Evolutionary conservation across 2,797 vertebrate species (phyloP).

Genomic region (Bucorvus abyssinicus): DNA sequence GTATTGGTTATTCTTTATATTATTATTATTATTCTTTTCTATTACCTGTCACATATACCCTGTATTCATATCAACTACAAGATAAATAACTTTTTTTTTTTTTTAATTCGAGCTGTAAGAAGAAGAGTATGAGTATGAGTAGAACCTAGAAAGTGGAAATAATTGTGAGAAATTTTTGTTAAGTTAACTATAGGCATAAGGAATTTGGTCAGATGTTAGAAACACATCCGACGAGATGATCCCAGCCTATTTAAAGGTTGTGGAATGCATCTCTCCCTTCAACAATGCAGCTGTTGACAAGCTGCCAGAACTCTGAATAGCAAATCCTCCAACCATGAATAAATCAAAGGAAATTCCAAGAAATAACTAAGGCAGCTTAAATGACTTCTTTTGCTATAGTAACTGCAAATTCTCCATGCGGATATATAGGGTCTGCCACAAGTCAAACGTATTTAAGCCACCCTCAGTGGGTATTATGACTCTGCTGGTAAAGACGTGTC

Average conservation of each 20-base stretch:
- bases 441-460: slow-evolving; percentile 17
- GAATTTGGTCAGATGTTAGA: slow-evolving; percentile 43
- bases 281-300: slow-evolving; percentile 30
- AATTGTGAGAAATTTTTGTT: neutral
- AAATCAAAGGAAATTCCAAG: slow-evolving; percentile 66
- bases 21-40: neutral
- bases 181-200: neutral
- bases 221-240: neutral
- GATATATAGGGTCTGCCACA: slow-evolving; percentile 18
- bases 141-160: neutral
- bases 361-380: slow-evolving; percentile 48
- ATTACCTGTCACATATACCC: neutral
- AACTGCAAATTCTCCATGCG: slow-evolving; percentile 37
- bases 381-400: slow-evolving; percentile 28
- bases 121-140: neutral
- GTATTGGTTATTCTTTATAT: neutral
- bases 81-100: neutral
- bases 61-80: neutral
- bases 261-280: slow-evolving; percentile 43
- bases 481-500: neutral
- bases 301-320: slow-evolving; percentile 52
- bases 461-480: neutral
- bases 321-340: slow-evolving; percentile 55
- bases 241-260: slow-evolving; percentile 43
- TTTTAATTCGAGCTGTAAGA: neutral